These are phyloP conservation scores for Papilio protenor DNA, from an alignment of 2,888 invertebrate genomes.

Conservation along the genomic window DNA sequence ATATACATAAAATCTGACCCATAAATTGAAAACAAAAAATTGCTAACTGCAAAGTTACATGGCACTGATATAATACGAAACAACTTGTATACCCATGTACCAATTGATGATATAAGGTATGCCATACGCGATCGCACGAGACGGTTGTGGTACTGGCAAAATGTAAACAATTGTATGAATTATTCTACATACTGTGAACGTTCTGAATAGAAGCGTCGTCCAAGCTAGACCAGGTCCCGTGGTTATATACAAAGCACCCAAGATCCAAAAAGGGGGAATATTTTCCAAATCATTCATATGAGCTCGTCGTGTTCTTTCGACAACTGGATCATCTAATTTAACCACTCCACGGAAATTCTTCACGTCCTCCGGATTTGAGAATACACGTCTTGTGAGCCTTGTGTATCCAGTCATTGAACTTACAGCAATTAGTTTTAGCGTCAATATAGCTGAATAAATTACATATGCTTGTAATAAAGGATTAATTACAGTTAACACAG, in stretches of 20 bases:
- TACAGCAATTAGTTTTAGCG: slow-evolving; percentile 64
- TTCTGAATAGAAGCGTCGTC: slow-evolving; percentile 72
- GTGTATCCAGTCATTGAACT: slow-evolving; percentile 58
- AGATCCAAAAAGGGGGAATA: slow-evolving; percentile 86
- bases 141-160: slow-evolving; percentile 84
- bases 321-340: slow-evolving; percentile 65
- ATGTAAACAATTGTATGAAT: slow-evolving; percentile 87
- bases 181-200: slow-evolving; percentile 82
- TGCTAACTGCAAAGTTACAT: slow-evolving; percentile 48
- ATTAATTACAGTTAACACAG: slow-evolving; percentile 42
- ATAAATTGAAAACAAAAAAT: not conserved
- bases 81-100: slow-evolving; percentile 63
- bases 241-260: slow-evolving; percentile 85
- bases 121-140: slow-evolving; percentile 65
- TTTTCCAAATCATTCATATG: slow-evolving; percentile 90
- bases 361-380: slow-evolving; percentile 70
- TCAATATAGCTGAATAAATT: slow-evolving; percentile 67
- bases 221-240: slow-evolving; percentile 79
- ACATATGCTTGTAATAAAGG: slow-evolving; percentile 69
- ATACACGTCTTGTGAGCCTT: slow-evolving; percentile 60
- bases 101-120: slow-evolving; percentile 60
- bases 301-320: slow-evolving; percentile 79
- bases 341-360: slow-evolving; percentile 62
- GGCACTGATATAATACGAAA: slow-evolving; percentile 56
- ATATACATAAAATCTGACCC: not conserved